Percentiles rank a stretch among this genome's conserved stretches.
These are phyloP conservation scores for Sinella curviseta DNA, from an alignment of 1,140 invertebrate genomes.

Conservation along the genomic window DNA sequence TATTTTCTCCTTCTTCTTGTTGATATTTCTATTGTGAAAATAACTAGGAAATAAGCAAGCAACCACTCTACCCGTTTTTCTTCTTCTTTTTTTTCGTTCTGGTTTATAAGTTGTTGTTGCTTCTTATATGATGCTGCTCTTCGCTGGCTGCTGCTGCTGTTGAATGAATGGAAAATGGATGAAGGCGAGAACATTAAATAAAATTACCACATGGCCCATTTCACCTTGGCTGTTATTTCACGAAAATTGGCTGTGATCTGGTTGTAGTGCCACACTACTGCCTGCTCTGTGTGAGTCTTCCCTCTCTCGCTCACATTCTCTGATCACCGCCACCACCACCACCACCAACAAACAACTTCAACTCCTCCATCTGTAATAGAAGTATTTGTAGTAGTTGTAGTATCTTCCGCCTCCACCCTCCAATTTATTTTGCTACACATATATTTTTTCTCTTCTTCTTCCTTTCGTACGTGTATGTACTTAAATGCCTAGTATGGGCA, in stretches of 20 bases:
- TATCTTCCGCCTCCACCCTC: background rate
- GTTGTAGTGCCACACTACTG: no score
- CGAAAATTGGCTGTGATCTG: conserved; percentile 20
- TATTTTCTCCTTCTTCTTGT: background rate
- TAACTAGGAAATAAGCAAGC: no score
- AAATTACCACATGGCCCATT: conserved; percentile 26
- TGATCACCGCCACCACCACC: no score
- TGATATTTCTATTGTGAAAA: no score
- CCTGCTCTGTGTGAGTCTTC: no score
- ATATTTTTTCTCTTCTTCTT: background rate
- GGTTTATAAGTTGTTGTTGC: background rate
- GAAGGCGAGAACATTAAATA: conserved; percentile 27
- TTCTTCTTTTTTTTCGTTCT: background rate
- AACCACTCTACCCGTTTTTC: no score
- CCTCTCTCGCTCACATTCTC: no score
- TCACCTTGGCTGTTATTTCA: conserved; percentile 17
- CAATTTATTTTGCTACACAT: background rate
- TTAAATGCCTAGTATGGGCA: no score
- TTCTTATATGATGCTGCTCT: background rate
- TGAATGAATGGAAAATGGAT: background rate
- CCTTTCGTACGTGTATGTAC: no score
- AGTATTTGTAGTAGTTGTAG: background rate
- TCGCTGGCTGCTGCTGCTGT: background rate
- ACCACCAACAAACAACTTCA: background rate
- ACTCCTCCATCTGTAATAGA: background rate